Evolutionary conservation across 2,113 vertebrate species (phyloP), one percentile per base, ranked within the genome.

Genomic region (Toxotes chatareus): DNA sequence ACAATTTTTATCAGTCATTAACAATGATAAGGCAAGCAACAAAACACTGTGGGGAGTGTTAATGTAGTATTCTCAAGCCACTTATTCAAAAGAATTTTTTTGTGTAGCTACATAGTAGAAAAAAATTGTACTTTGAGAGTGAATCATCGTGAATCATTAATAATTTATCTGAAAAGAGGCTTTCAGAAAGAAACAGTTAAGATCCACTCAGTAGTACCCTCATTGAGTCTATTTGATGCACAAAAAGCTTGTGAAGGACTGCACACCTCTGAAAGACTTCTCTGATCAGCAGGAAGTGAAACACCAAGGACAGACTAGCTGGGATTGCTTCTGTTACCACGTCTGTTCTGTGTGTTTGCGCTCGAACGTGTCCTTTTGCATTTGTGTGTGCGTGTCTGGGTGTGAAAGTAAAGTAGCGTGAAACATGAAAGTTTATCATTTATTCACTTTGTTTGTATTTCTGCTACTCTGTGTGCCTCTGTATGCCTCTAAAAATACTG

Each of bases 201-300:
- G 72, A 82, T 65, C 63, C 32, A 11, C 65, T 79, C 49, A 27
- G 53, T 44, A 44, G 16, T 14, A 27, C 4, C 23, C 64, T 73
- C 62, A 76, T 80, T 83, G 44, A 59, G 49, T 10, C 46, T 63
- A 5, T 76, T 79, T 76, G 57, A 75, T 56, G 23, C n/a, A 80
- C 17, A 49, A 57, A 76, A 68, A 59, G 27, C 44, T 53, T 55
- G 44, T 78, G 72, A 89, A 87, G 66, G 32, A 70, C 55, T n/a
- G 36, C 36, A 72, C 59, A 76, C 83, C 23, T 80, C 76, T 51
- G 73, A 79, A 65, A 79, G 71, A 71, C 57, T 78, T 79, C 49
- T 89, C 65, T 78, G 59, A 79, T 85, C 83, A 82, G 72, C 49
- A 17, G 60, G 59, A 76, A 77, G 51, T 74, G 27, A 87, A 83